Conservation (phyloP, 2,888 invertebrate species). For the Ceriagrion tenellum region DNA sequence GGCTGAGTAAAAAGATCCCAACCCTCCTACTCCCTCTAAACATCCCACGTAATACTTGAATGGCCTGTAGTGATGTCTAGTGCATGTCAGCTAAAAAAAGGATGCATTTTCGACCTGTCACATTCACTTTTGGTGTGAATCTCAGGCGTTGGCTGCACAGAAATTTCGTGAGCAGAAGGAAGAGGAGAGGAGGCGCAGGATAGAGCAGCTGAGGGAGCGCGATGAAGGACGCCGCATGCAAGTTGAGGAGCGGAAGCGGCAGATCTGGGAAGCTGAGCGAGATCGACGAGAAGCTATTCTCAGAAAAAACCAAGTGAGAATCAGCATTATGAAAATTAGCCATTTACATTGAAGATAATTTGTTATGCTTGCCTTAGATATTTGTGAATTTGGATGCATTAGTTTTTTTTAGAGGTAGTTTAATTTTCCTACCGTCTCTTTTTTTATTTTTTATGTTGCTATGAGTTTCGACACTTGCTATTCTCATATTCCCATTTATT, state of each 20-base stretch:
- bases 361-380: neutral
- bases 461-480: neutral
- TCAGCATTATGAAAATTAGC: neutral
- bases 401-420: neutral
- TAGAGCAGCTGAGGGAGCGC: slow-evolving; percentile 89
- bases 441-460: neutral
- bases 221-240: slow-evolving; percentile 85
- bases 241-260: slow-evolving; percentile 93
- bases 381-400: neutral
- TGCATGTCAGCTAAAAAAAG: too few relatives aligned
- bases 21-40: too few relatives aligned
- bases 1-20: too few relatives aligned
- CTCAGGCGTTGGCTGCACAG: slow-evolving; percentile 89
- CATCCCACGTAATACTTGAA: too few relatives aligned
- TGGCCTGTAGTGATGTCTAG: too few relatives aligned
- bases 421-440: neutral
- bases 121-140: neutral
- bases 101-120: neutral
- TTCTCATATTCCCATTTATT: neutral
- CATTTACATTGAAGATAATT: neutral
- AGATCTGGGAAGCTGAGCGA: slow-evolving; percentile 93
- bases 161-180: slow-evolving; percentile 94
- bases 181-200: slow-evolving; percentile 88
- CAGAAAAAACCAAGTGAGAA: slow-evolving; percentile 85
- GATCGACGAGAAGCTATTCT: slow-evolving; percentile 92